Evolutionary conservation across 92 coral and sea anemone species (phyloP), one percentile per base, ranked within the genome.

Genomic region (Nematostella vectensis): DNA sequence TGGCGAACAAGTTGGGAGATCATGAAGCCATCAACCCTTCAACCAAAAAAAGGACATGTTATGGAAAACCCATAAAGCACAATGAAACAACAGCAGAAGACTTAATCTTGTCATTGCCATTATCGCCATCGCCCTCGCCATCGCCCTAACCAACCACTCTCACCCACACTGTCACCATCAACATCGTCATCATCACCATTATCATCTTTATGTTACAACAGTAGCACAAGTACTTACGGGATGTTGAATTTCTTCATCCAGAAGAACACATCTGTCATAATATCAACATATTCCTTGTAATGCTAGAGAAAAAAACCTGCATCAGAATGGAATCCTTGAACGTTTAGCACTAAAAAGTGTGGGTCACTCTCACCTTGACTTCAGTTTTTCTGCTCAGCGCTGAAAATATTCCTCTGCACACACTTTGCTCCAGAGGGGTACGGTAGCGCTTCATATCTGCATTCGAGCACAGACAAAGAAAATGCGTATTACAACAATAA

Each of bases 241-340:
- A 93, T 61, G n/a, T 88, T 65, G 48, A 82, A 93, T 57, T 74
- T 68, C 26, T 75, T 84, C 94, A 93, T 82, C 96, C 96, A 93
- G 47, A 59, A 85, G 27, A 93, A 58, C 42, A 93, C 87, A 57
- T 93, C 99, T 17, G 63, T 74, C 96, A 93, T 78, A 4, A 82
- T 66, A 25, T 63, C 72, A 11, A 79, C 64, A 67, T 93, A 79
- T 33, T 67, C 74, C 59, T 67, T 65, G 11, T 71, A 52, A 27
- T 87, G 75, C 99, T 93, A 47, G 30, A 48, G 48, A 31, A 54
- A 43, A 19, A 28, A 12, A 39, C 9, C 8, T 36, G 15, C 42
- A 36, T 8, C 42, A 8, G 15, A 8, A n/a, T n/a, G n/a, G n/a
- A n/a, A n/a, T n/a, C n/a, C n/a, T n/a, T 33, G 15, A 33, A 33